phyloP scores from a whole-genome alignment of 2,888 invertebrate genomes.

The Caenorhabditis wallacei region DNA sequence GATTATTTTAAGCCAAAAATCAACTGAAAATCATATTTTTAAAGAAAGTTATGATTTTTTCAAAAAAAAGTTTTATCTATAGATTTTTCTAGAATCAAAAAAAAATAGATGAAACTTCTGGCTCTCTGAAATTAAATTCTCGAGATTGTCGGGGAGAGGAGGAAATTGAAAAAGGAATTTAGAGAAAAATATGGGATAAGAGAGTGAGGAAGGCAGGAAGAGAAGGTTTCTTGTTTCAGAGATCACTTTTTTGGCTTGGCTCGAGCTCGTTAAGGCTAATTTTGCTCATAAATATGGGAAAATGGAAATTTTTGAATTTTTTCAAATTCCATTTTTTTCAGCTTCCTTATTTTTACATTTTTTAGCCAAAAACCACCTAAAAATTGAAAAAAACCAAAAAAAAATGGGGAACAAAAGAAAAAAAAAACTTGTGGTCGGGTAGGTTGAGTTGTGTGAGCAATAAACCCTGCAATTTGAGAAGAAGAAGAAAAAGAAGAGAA shows the following conservation, averaged over 20 bases:
- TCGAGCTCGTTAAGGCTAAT: background rate
- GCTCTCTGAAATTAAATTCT: too few relatives aligned
- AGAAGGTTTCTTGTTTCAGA: background rate
- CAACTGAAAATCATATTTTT: too few relatives aligned
- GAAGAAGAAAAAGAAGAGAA: background rate
- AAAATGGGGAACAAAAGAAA: background rate
- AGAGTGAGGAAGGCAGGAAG: background rate
- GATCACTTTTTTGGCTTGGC: background rate
- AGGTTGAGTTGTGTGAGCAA: background rate
- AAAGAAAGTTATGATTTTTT: too few relatives aligned
- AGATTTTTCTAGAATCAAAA: too few relatives aligned
- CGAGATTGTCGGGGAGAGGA: too few relatives aligned
- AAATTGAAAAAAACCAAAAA: background rate
- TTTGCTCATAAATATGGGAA: background rate
- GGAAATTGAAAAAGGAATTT: too few relatives aligned
- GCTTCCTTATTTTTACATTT: too few relatives aligned
- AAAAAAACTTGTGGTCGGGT: background rate
- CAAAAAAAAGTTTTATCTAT: too few relatives aligned
- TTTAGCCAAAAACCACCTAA: too few relatives aligned
- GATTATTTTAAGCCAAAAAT: too few relatives aligned
- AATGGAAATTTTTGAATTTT: background rate
- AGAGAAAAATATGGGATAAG: background rate
- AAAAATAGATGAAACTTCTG: too few relatives aligned
- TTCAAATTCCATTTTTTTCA: too few relatives aligned
- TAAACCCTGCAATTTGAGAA: slow-evolving; percentile 6